A percentile compares a stretch with the other conserved stretches of the same genome.
phyloP scores from a whole-genome alignment of 1,140 invertebrate species.

The Ridgeia piscesae region DNA sequence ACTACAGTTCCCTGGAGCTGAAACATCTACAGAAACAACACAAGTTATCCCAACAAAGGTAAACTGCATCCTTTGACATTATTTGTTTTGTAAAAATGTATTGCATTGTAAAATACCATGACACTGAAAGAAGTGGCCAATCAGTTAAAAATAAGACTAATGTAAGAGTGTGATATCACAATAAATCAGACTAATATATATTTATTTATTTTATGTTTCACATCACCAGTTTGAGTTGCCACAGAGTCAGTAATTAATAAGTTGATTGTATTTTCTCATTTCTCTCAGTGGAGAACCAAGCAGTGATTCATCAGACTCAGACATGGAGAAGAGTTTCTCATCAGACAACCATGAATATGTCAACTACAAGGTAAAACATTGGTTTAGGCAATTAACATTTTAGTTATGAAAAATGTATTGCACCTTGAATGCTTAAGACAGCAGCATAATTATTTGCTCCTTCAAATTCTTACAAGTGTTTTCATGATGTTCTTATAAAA shows the following conservation, averaged over 20 bases:
- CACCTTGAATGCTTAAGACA: not conserved
- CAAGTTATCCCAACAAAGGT: not conserved
- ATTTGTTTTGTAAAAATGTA: not conserved
- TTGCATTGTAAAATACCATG: not conserved
- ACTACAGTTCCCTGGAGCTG: not conserved
- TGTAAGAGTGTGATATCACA: too few relatives aligned
- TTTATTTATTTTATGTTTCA: not conserved
- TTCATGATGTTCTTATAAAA: not conserved
- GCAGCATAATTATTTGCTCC: not conserved
- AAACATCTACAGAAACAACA: not conserved
- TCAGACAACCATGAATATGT: constrained; percentile 32
- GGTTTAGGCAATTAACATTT: not conserved
- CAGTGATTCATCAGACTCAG: constrained; percentile 67
- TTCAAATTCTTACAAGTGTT: not conserved
- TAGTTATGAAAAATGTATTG: not conserved
- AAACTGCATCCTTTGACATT: not conserved
- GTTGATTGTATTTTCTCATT: not conserved
- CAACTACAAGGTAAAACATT: constrained; percentile 14
- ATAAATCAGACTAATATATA: too few relatives aligned
- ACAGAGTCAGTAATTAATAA: not conserved
- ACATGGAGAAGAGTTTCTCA: constrained; percentile 50
- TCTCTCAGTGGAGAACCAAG: not conserved
- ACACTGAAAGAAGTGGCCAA: too few relatives aligned
- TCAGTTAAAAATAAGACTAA: too few relatives aligned
- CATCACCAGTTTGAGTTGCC: not conserved